Evolutionary conservation across 1,140 invertebrate species (phyloP).

Genomic region (Lucilia sericata): DNA sequence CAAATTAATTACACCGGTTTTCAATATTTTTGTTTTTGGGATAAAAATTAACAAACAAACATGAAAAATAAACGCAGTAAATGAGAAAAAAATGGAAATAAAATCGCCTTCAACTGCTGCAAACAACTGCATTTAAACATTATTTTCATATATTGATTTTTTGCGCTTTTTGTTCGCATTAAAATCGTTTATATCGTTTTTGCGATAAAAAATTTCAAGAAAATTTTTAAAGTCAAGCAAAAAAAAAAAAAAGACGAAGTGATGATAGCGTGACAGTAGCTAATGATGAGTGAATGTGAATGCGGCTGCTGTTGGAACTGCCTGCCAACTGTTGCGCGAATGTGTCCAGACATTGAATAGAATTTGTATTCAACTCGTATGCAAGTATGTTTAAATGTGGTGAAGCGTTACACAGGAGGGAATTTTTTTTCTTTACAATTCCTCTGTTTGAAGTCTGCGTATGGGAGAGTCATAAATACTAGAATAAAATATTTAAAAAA

Average conservation of each 20-base stretch:
- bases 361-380: neutral
- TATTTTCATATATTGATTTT: neutral
- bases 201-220: neutral
- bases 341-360: neutral
- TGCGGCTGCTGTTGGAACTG: neutral
- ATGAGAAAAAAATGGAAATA: neutral
- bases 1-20: slow-evolving; percentile 27
- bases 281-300: slow-evolving; percentile 11
- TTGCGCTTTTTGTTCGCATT: neutral
- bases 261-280: slow-evolving; percentile 15
- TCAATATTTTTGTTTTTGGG: neutral
- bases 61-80: neutral
- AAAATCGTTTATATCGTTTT: slow-evolving; percentile 1
- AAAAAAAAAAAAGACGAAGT: slow-evolving; percentile 6
- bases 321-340: slow-evolving; percentile 10
- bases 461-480: slow-evolving; percentile 16
- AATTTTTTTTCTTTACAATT: neutral
- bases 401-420: neutral
- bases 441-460: neutral
- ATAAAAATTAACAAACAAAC: neutral
- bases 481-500: slow-evolving; percentile 4
- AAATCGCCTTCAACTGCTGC: neutral
- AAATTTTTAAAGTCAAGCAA: neutral
- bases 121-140: neutral
- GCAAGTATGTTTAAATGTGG: too few relatives aligned